Percentiles rank a stretch among this genome's conserved stretches.
These are phyloP conservation scores for Antechinus stuartii DNA, from an alignment of 2,113 vertebrate genomes.

Conservation along the genomic window DNA sequence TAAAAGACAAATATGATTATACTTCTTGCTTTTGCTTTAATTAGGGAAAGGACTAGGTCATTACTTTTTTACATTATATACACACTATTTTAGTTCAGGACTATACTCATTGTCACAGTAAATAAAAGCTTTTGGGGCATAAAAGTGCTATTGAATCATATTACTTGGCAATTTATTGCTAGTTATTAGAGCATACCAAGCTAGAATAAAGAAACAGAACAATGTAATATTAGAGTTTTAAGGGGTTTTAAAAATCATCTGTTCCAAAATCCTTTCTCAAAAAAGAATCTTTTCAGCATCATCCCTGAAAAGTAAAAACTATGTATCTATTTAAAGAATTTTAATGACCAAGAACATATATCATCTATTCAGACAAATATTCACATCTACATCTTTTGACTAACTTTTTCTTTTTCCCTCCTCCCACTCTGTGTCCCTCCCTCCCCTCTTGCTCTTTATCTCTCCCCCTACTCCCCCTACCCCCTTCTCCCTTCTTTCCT, in stretches of 20 bases:
- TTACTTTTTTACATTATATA: background rate
- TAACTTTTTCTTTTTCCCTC: too few species aligned
- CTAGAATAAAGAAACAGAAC: background rate
- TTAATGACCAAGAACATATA: background rate
- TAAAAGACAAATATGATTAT: background rate
- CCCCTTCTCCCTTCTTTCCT: too few species aligned
- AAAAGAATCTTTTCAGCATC: background rate
- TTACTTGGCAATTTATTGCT: background rate
- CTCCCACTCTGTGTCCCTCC: too few species aligned
- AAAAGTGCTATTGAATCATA: background rate
- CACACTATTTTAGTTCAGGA: background rate
- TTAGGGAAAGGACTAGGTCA: background rate
- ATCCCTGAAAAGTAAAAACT: background rate
- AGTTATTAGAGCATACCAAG: background rate
- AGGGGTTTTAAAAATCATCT: background rate
- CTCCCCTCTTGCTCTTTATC: too few species aligned
- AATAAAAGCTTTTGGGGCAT: background rate
- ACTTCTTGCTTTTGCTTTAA: background rate
- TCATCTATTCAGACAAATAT: background rate
- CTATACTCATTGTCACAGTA: background rate
- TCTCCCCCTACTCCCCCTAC: too few species aligned
- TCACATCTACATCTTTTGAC: too few species aligned
- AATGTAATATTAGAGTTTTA: background rate
- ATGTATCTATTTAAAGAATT: background rate
- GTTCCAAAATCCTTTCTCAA: background rate